Conservation (phyloP, 2,797 vertebrate species). For the Sebastes wilsoni region DNA sequence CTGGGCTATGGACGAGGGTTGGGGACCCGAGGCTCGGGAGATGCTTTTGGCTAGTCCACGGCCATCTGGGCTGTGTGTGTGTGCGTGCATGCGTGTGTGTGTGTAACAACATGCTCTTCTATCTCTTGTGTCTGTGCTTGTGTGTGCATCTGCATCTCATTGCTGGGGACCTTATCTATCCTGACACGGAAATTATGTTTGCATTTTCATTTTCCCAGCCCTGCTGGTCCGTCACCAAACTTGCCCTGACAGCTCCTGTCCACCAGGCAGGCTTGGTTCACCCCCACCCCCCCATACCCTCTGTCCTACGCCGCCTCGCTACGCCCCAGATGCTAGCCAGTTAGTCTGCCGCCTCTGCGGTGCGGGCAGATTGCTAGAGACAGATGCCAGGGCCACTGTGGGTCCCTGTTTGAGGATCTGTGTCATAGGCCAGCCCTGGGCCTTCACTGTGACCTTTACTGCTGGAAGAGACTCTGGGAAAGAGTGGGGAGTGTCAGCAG, state of each 20-base stretch:
- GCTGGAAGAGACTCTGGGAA: conserved; percentile 81
- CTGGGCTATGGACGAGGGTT: conserved; percentile 31
- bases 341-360: conserved; percentile 82
- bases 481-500: conserved; percentile 60
- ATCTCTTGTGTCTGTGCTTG: conserved; percentile 52
- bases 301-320: conserved; percentile 67
- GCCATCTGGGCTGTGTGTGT: conserved; percentile 38
- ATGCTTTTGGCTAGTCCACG: conserved; percentile 45
- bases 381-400: conserved; percentile 92
- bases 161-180: conserved; percentile 83
- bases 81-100: conserved; percentile 10
- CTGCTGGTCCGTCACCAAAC: conserved; percentile 88
- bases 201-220: conserved; percentile 90
- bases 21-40: conserved; percentile 18
- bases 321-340: conserved; percentile 86
- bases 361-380: conserved; percentile 86
- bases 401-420: conserved; percentile 87
- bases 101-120: conserved; percentile 39
- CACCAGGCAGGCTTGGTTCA: conserved; percentile 85
- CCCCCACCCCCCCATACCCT: conserved; percentile 67
- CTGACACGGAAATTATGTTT: conserved; percentile 94
- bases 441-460: conserved; percentile 92
- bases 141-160: conserved; percentile 74
- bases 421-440: conserved; percentile 91
- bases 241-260: conserved; percentile 92